Percentiles rank a stretch among this genome's conserved stretches.
These are phyloP conservation scores for Sinonovacula constricta DNA, from an alignment of 1,140 invertebrate species.

Conservation along the genomic window DNA sequence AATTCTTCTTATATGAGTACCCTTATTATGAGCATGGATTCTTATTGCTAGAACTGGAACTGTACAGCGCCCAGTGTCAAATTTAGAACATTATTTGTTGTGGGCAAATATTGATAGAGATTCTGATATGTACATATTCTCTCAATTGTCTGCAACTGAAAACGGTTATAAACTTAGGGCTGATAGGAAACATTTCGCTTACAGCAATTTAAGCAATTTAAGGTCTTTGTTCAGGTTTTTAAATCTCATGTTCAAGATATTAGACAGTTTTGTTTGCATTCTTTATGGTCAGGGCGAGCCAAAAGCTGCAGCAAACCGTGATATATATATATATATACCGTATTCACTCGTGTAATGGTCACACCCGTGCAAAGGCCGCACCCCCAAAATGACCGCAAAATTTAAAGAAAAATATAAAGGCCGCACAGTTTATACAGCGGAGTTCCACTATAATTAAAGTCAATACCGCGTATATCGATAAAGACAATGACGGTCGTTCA, in stretches of 20 bases:
- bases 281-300: too few species aligned
- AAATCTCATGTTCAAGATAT: slow-evolving; percentile 6
- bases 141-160: slow-evolving; percentile 2
- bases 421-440: too few species aligned
- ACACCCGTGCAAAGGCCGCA: too few species aligned
- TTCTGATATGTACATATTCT: slow-evolving; percentile 13
- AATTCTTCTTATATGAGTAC: too few species aligned
- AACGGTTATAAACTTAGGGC: background rate
- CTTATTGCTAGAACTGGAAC: slow-evolving; percentile 34
- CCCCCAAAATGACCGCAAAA: too few species aligned
- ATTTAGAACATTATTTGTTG: too few species aligned
- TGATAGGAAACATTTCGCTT: slow-evolving; percentile 6
- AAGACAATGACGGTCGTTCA: too few species aligned
- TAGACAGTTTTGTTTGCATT: slow-evolving; percentile 15
- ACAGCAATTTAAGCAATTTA: background rate
- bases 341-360: too few species aligned
- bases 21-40: slow-evolving; percentile 10
- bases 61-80: background rate
- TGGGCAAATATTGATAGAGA: background rate
- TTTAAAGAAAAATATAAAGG: too few species aligned
- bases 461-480: too few species aligned
- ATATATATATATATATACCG: too few species aligned
- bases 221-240: slow-evolving; percentile 4
- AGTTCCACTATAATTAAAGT: too few species aligned
- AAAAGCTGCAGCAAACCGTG: background rate